Conservation (phyloP, 2,888 invertebrate genomes). For the Caenorhabditis doughertyi region DNA sequence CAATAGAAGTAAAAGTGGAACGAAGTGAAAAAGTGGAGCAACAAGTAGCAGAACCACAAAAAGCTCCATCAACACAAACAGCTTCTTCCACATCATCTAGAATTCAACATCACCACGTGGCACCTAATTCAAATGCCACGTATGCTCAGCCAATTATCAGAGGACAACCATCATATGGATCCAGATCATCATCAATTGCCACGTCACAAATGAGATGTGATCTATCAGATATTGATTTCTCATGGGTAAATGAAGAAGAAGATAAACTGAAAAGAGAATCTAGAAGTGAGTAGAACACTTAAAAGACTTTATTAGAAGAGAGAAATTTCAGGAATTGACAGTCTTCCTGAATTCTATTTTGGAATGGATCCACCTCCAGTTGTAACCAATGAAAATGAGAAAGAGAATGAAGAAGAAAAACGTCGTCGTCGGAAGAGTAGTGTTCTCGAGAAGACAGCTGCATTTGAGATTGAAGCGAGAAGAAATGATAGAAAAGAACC, state of each 20-base stretch:
- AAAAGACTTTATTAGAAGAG: neutral
- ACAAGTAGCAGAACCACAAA: slow-evolving; percentile 7
- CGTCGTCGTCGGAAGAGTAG: slow-evolving; percentile 40
- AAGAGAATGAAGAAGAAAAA: slow-evolving; percentile 54
- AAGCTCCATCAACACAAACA: slow-evolving; percentile 22
- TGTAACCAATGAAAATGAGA: slow-evolving; percentile 23
- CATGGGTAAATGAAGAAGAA: slow-evolving; percentile 72
- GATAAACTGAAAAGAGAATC: slow-evolving; percentile 65
- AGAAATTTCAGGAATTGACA: slow-evolving; percentile 33
- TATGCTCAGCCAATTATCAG: slow-evolving; percentile 70
- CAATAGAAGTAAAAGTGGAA: slow-evolving; percentile 70
- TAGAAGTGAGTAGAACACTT: slow-evolving; percentile 26
- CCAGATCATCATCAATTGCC: slow-evolving; percentile 67
- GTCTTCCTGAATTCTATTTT: slow-evolving; percentile 65
- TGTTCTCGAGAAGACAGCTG: slow-evolving; percentile 59
- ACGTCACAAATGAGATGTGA: slow-evolving; percentile 69
- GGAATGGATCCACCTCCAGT: slow-evolving; percentile 68
- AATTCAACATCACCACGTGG: slow-evolving; percentile 39
- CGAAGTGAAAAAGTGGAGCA: slow-evolving; percentile 66
- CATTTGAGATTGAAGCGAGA: slow-evolving; percentile 58
- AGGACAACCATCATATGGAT: slow-evolving; percentile 60
- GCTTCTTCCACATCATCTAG: slow-evolving; percentile 44
- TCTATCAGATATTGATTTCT: slow-evolving; percentile 73
- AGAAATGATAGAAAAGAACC: slow-evolving; percentile 59
- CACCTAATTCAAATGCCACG: slow-evolving; percentile 48